Conservation (phyloP, 2,113 vertebrate species). For the Formicarius rufipectus region DNA sequence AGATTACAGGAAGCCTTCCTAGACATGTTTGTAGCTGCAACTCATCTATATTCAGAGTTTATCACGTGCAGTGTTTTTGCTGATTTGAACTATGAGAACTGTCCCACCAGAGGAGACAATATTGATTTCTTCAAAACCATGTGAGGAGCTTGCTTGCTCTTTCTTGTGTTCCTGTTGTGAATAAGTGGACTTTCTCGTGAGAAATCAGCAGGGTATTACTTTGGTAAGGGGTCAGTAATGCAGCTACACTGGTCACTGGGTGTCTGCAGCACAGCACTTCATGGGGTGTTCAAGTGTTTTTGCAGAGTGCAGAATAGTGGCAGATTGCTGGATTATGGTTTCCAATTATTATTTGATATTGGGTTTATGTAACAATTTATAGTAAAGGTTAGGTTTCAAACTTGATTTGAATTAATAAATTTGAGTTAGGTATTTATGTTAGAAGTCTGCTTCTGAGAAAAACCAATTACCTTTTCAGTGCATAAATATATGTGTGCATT, state of each 20-base stretch:
- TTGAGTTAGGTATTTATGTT: neutral
- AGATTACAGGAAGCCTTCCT: neutral
- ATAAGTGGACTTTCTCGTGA: neutral
- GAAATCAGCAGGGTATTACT: neutral
- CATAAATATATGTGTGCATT: neutral
- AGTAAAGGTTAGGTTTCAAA: neutral
- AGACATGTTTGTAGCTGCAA: neutral
- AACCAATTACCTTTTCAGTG: neutral
- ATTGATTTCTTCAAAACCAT: neutral
- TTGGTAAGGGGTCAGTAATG: neutral
- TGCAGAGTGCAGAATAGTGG: neutral
- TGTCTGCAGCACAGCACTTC: neutral
- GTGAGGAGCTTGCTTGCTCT: rapidly evolving
- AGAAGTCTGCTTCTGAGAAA: neutral
- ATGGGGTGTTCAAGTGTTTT: rapidly evolving
- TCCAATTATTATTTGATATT: neutral
- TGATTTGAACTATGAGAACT: neutral
- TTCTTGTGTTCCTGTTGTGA: neutral
- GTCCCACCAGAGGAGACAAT: neutral
- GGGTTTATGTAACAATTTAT: neutral
- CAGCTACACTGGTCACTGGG: neutral
- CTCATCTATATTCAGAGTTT: neutral
- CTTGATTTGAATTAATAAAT: neutral
- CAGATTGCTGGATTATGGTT: neutral
- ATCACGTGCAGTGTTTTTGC: neutral